Evolutionary conservation across 2,888 invertebrate genomes (phyloP).

Genomic region (Cyclophora albipunctata): DNA sequence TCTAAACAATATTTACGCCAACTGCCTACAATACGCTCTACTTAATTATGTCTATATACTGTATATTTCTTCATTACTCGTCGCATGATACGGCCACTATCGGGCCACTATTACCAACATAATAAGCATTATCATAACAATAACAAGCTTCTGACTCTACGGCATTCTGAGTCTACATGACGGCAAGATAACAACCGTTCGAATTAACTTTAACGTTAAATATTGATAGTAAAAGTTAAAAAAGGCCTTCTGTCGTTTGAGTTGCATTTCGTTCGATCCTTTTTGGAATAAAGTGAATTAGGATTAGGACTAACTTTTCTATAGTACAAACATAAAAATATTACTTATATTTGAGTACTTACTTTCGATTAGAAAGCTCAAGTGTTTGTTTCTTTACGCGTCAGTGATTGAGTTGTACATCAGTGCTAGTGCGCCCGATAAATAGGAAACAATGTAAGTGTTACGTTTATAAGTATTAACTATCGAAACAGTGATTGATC

Average conservation of each 20-base stretch:
- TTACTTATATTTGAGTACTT: too few relatives aligned
- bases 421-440: not conserved
- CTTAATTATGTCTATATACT: conserved; percentile 46
- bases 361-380: too few relatives aligned
- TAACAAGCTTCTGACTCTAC: conserved; percentile 60
- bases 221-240: too few relatives aligned
- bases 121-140: conserved; percentile 73
- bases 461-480: conserved; percentile 2
- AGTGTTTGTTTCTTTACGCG: too few relatives aligned
- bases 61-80: conserved; percentile 67
- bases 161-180: conserved; percentile 47
- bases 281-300: too few relatives aligned
- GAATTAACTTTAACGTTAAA: too few relatives aligned
- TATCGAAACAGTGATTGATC: conserved; percentile 44
- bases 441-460: conserved; percentile 7
- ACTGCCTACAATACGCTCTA: conserved; percentile 23
- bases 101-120: conserved; percentile 66
- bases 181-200: conserved; percentile 36
- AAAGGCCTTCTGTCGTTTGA: too few relatives aligned
- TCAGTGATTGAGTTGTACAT: too few relatives aligned
- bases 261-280: too few relatives aligned
- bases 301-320: too few relatives aligned
- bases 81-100: conserved; percentile 66
- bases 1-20: too few relatives aligned
- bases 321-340: too few relatives aligned